Percentiles rank a stretch among this genome's conserved stretches.
These are phyloP conservation scores for Venturia canescens DNA, from an alignment of 1,140 invertebrate species.

Conservation along the genomic window DNA sequence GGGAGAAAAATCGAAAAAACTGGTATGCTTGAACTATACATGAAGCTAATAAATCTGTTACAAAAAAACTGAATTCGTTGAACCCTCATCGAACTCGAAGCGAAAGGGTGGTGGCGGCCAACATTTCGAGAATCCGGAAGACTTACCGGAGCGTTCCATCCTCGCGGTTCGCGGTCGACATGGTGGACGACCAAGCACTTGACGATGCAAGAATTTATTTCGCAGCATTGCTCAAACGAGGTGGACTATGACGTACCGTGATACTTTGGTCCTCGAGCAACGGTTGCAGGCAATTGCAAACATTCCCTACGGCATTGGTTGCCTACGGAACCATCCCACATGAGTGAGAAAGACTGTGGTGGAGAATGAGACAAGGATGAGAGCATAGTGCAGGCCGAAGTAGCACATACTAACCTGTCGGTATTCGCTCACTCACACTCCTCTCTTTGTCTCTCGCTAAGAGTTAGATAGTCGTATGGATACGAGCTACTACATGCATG, in stretches of 20 bases:
- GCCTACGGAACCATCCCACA: constrained; percentile 7
- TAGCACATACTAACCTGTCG: constrained; percentile 31
- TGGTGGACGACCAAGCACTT: constrained; percentile 32
- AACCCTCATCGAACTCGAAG: constrained; percentile 14
- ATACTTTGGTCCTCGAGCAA: constrained; percentile 16
- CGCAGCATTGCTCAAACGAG: not conserved
- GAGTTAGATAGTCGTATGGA: constrained; percentile 40
- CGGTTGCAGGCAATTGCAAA: constrained; percentile 50
- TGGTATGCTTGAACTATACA: not conserved
- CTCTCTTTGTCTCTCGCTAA: constrained; percentile 34
- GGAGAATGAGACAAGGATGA: constrained; percentile 23
- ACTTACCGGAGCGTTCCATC: not conserved
- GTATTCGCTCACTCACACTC: constrained; percentile 38
- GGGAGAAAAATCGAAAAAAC: constrained; percentile 8
- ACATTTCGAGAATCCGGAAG: constrained; percentile 39
- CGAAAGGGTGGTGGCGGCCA: constrained; percentile 24
- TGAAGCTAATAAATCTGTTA: constrained; percentile 38
- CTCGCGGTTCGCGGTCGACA: not conserved
- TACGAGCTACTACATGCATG: constrained; percentile 3
- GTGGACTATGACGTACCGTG: constrained; percentile 10
- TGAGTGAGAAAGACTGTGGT: constrained; percentile 16
- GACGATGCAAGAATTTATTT: constrained; percentile 51
- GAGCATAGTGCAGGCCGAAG: constrained; percentile 5
- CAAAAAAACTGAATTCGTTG: not conserved
- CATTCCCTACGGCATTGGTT: constrained; percentile 50